Evolutionary conservation across 2,797 vertebrate genomes (phyloP), one percentile per base, ranked within the genome.

Genomic region (Argentina silus): DNA sequence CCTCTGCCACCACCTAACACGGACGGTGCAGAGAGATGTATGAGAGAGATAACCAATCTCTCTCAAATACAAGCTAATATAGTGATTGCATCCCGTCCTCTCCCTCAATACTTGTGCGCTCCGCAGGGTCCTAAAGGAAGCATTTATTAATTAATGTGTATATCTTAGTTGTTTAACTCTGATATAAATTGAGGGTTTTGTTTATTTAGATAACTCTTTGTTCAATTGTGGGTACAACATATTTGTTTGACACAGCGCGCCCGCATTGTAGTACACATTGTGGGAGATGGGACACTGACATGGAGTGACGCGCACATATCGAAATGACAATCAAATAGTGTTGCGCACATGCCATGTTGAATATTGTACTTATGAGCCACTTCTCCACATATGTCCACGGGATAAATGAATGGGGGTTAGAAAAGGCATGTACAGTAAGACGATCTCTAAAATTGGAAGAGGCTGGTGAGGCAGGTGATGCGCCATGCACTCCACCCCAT

Each of bases 61-160:
- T 88, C 76, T 89, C 91, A 84, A 92, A 92, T 89, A 93, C 86
- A 88, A 83, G 92, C 87, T 80, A 91, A 87, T 85, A 88, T 85
- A 86, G 88, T 87, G 84, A 85, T 85, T 70, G 91, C 85, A 87
- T 89, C 89, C 86, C 90, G 89, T 86, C 79, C 78, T 83, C 88
- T 86, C 88, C 90, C 90, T 89, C 87, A 78, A 83, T 86, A 83
- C 88, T 90, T 75, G 85, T 73, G 81, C 90, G 87, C 88, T 85
- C 92, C 90, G 92, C 93, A 89, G 92, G 93, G 94, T 94, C 94
- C 94, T 94, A 94, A 91, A 87, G 92, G 50, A 62, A 78, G 69
- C 67, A 61, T 7, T 14, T 36, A 12, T 11, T 12, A 67, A 47
- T 7, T 55, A 11, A 36, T 3, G 23, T 66, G 12, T 23, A 23